phyloP scores from a whole-genome alignment of 2,113 vertebrate species.

The Miniopterus natalensis region DNA sequence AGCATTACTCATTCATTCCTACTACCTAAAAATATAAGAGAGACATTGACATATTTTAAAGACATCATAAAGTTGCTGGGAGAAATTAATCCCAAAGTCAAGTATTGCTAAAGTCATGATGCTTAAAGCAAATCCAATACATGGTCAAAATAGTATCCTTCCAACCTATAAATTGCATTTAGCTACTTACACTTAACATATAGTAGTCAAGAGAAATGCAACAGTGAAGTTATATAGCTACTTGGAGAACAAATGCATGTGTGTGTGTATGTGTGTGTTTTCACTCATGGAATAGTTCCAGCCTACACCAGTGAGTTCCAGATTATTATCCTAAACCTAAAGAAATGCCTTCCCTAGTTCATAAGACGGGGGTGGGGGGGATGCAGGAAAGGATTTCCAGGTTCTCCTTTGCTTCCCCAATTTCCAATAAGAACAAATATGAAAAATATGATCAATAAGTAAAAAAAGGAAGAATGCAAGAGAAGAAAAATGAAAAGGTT shows the following conservation, averaged over 20 bases:
- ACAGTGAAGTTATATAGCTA: neutral
- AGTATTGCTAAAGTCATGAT: neutral
- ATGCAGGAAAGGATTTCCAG: neutral
- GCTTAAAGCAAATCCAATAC: neutral
- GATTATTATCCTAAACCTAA: neutral
- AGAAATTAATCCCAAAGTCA: neutral
- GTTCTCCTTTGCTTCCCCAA: neutral
- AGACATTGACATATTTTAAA: neutral
- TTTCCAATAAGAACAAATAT: neutral
- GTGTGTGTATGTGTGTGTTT: neutral
- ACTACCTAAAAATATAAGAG: neutral
- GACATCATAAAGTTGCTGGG: neutral
- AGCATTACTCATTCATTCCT: conserved; percentile 11
- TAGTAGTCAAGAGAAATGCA: neutral
- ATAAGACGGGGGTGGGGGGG: no score
- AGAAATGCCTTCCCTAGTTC: neutral
- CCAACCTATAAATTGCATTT: neutral
- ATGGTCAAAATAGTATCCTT: neutral
- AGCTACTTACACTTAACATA: neutral
- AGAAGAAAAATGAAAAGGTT: neutral
- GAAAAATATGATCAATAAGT: conserved; percentile 15
- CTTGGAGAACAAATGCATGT: neutral
- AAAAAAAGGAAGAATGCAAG: neutral
- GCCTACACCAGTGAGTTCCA: neutral
- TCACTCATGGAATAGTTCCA: neutral